Conservation (phyloP, 2,113 vertebrate genomes). For the Hassar affinis region DNA sequence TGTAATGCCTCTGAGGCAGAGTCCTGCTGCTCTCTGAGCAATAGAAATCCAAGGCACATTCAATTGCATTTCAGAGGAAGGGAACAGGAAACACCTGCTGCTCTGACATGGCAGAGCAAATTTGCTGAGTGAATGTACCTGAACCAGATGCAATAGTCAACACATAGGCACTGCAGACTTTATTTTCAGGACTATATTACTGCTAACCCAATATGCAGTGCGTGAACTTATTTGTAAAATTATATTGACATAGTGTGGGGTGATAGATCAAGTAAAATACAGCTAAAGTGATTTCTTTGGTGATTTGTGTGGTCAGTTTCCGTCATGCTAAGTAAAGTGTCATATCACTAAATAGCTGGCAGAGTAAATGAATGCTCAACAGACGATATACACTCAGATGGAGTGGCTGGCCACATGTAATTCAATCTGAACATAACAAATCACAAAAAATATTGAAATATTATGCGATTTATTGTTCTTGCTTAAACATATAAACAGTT, state of each 20-base stretch:
- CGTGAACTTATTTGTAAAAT: neutral
- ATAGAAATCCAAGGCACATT: conserved; percentile 25
- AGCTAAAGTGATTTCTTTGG: conserved; percentile 12
- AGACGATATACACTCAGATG: neutral
- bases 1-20: conserved; percentile 1
- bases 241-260: neutral
- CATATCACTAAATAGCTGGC: neutral
- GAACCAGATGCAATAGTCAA: neutral
- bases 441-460: neutral
- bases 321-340: conserved; percentile 10
- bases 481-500: neutral
- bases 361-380: neutral
- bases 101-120: conserved; percentile 1
- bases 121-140: conserved; percentile 6
- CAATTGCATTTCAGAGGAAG: conserved; percentile 19
- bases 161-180: neutral
- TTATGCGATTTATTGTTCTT: neutral
- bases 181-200: neutral
- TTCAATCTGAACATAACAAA: neutral
- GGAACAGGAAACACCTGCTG: conserved; percentile 14
- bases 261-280: neutral
- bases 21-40: conserved; percentile 29
- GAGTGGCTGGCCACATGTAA: neutral
- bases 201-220: conserved; percentile 1
- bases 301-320: neutral